phyloP scores from a whole-genome alignment of 35 echinoderm and acorn worm genomes.

The Lytechinus pictus region DNA sequence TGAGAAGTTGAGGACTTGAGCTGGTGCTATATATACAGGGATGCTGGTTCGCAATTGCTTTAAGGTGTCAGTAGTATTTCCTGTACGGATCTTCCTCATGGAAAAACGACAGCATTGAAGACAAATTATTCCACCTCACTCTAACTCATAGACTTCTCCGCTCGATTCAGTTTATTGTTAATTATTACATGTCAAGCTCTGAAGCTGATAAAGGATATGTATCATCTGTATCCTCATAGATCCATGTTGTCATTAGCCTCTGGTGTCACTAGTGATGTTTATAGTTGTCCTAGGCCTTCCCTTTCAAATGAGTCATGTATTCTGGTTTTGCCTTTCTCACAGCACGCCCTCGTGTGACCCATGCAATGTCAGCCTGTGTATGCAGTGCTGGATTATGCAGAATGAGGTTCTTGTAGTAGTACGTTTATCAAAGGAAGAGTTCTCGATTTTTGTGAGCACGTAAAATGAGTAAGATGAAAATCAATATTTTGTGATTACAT shows the following conservation, averaged over 20 bases:
- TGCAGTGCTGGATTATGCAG: neutral
- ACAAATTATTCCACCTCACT: neutral
- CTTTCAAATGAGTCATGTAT: neutral
- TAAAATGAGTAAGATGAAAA: no score
- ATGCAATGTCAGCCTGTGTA: neutral
- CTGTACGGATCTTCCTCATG: neutral
- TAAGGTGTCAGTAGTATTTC: no score
- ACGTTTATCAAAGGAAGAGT: no score
- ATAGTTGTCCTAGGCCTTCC: neutral
- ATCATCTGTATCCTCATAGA: neutral
- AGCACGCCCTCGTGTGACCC: neutral
- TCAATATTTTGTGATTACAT: no score
- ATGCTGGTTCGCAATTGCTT: no score
- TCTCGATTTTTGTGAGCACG: no score
- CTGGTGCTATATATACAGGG: no score
- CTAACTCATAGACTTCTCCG: neutral
- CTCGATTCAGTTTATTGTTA: neutral
- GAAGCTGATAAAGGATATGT: neutral
- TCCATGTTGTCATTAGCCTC: neutral
- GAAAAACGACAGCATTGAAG: neutral
- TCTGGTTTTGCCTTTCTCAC: neutral
- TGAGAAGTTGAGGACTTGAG: no score
- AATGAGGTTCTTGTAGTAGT: no score
- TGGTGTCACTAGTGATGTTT: neutral
- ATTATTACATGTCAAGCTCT: neutral